Evolutionary conservation across 2,888 invertebrate genomes (phyloP).

Genomic region (Isoperla grammatica): DNA sequence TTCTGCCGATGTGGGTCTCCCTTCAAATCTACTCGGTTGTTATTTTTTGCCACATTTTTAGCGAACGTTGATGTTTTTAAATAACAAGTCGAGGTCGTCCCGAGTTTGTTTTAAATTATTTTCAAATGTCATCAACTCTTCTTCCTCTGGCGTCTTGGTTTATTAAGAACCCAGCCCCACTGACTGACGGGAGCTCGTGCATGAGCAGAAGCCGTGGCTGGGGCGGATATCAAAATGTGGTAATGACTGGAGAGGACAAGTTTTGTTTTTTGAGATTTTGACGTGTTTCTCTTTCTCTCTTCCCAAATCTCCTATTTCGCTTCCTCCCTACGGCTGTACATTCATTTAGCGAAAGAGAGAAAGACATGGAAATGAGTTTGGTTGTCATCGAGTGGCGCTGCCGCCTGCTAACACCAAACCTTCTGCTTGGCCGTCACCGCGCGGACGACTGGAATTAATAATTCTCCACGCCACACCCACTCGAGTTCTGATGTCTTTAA

Average conservation of each 20-base stretch:
- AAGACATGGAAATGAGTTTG: constrained; percentile 27
- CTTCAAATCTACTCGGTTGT: too few relatives aligned
- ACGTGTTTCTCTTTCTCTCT: constrained; percentile 13
- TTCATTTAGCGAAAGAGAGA: constrained; percentile 19
- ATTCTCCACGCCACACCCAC: constrained; percentile 21
- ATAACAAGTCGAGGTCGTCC: too few relatives aligned
- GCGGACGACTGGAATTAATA: constrained; percentile 25
- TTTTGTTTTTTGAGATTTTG: constrained; percentile 24
- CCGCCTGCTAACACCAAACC: constrained; percentile 19
- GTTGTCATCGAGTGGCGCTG: constrained; percentile 11
- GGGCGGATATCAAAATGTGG: constrained; percentile 23
- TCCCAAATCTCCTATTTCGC: background rate
- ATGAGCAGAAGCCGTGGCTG: constrained; percentile 6
- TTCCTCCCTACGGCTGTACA: constrained; percentile 13
- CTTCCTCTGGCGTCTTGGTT: background rate
- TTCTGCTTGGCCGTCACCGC: constrained; percentile 19
- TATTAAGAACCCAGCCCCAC: constrained; percentile 19
- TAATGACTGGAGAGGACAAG: constrained; percentile 25
- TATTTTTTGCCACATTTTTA: too few relatives aligned
- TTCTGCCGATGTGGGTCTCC: too few relatives aligned
- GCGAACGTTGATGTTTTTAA: too few relatives aligned
- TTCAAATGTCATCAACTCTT: background rate
- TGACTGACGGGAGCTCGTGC: constrained; percentile 11
- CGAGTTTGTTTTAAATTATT: too few relatives aligned
- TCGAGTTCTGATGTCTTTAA: constrained; percentile 21